Base-by-base conservation (phyloP, 2,888 invertebrate genomes). In the Phorcus lineatus region DNA sequence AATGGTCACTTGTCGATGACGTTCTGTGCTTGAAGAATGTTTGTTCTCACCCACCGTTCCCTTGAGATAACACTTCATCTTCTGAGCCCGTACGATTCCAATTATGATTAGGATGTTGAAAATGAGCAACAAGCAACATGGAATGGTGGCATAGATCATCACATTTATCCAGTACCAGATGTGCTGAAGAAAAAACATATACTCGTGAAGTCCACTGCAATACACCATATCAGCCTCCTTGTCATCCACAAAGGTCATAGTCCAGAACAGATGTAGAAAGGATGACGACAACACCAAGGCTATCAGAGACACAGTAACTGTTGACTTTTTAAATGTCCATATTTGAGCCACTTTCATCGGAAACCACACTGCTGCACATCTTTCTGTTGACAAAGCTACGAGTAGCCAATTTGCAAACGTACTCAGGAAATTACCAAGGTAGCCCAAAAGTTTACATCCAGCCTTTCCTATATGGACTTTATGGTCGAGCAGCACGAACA, bases 351-450 rank as follows among this genome's bases (percentile, higher is more conserved):
- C 53, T 16, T 78, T 66, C 4, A 78, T 53, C 6, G 78, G 78
- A 31, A 67, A 78, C 78, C 78, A 78, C n/a, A 78, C 78, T 11
- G 78, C 70, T n/a, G 54, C 78, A 54, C 40, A 74, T 24, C 74
- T 19, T 67, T 85, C 85, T 7, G 80, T 67, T 52, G 83, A 83
- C 75, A 85, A 81, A 19, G 82, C 74, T 4, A 83, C 79, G 19
- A 85, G 80, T 22, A 85, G 62, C 85, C 85, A 85, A 80, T 83
- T 83, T 16, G 83, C 80, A 62, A 81, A 77, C 28, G 80, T 82
- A 74, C 54, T 19, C 36, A 80, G 22, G 78, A 67, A 79, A 55
- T 75, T 55, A 24, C 76, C 40, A 28, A 81, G 19, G 66, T 62
- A 79, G 54, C 75, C 78, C 13, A 80, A 47, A n/a, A 67, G 24